Conservation (phyloP, 2,888 invertebrate genomes). For the Hololepta plana region DNA sequence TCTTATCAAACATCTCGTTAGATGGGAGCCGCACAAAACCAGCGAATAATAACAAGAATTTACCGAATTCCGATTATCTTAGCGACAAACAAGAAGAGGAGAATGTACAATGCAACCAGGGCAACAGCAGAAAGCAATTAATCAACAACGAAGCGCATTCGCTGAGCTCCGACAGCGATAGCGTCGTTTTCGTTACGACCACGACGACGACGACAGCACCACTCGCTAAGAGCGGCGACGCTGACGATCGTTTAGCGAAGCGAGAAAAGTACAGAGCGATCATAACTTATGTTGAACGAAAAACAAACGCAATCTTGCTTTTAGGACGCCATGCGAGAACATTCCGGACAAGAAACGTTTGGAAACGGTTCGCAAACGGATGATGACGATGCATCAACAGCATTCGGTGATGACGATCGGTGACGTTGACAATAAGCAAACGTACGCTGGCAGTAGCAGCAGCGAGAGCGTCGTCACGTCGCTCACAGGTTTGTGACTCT, state of each 20-base stretch:
- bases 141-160: conserved; percentile 33
- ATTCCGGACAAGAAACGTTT: too few species aligned
- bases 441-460: too few species aligned
- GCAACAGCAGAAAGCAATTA: conserved; percentile 2
- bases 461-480: too few species aligned
- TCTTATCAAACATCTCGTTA: conserved; percentile 86
- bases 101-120: conserved; percentile 7
- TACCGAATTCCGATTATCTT: conserved; percentile 17
- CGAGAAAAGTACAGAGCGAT: conserved; percentile 1
- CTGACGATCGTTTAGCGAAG: conserved; percentile 5
- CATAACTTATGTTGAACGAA: conserved; percentile 1
- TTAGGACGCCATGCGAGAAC: too few species aligned
- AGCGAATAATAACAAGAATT: conserved; percentile 2
- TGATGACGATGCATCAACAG: too few species aligned
- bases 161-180: conserved; percentile 58
- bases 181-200: conserved; percentile 39
- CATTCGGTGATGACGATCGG: too few species aligned
- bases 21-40: conserved; percentile 75
- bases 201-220: conserved; percentile 33
- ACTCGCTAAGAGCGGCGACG: conserved; percentile 1
- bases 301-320: too few species aligned
- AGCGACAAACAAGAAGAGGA: conserved; percentile 6
- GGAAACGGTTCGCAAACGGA: too few species aligned
- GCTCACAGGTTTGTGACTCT: too few species aligned
- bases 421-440: too few species aligned